Conservation (phyloP, 2,888 invertebrate species). For the Agrotis clavis region DNA sequence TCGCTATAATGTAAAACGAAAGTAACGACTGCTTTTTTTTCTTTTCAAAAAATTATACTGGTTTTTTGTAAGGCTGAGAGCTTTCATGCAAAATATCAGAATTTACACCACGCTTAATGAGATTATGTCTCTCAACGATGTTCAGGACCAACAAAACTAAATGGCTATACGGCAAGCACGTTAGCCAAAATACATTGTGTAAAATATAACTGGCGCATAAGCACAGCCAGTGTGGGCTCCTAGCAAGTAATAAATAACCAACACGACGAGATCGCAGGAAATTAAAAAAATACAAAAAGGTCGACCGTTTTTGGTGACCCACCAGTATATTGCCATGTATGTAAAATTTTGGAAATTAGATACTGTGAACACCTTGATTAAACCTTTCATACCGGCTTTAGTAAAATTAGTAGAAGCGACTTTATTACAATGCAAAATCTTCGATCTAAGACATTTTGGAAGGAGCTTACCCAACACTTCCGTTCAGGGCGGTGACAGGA, state of each 20-base stretch:
- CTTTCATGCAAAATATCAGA: not conserved
- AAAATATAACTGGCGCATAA: conserved; percentile 42
- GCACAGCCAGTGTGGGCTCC: conserved; percentile 30
- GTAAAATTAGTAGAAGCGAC: not conserved
- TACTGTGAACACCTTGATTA: conserved; percentile 16
- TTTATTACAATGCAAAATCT: not conserved
- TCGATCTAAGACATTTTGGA: conserved; percentile 20
- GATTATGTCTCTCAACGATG: conserved; percentile 5
- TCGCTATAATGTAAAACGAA: conserved; percentile 14
- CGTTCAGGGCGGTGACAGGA: conserved; percentile 87
- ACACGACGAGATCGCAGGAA: conserved; percentile 58
- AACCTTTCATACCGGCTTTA: not conserved
- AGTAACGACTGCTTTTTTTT: conserved; percentile 1
- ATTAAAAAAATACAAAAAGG: conserved; percentile 58
- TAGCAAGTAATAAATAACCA: conserved; percentile 65
- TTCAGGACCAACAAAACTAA: conserved; percentile 21
- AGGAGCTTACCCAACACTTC: conserved; percentile 84
- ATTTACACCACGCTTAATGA: conserved; percentile 1
- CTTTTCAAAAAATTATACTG: not conserved
- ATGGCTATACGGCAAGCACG: conserved; percentile 8
- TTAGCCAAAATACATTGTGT: conserved; percentile 33
- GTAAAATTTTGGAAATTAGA: conserved; percentile 35
- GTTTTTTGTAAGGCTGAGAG: not conserved
- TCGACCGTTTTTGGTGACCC: conserved; percentile 40
- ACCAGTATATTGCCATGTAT: conserved; percentile 21